These are phyloP conservation scores for Bubo scandiacus DNA, from an alignment of 2,113 vertebrate genomes.

Conservation along the genomic window DNA sequence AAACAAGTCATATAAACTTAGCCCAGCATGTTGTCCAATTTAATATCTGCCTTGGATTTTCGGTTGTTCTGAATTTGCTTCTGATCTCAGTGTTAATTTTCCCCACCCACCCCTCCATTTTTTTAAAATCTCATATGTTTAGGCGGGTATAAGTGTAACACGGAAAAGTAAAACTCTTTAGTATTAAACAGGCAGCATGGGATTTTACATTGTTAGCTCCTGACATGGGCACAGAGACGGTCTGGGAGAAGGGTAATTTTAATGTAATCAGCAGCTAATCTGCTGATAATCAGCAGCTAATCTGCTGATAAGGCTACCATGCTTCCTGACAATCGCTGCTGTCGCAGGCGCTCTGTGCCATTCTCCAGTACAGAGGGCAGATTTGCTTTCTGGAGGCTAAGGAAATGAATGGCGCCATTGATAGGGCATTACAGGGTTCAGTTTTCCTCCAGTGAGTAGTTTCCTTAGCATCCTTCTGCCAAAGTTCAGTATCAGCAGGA, in stretches of 20 bases:
- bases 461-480: background rate
- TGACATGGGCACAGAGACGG: background rate
- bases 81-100: background rate
- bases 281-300: background rate
- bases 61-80: background rate
- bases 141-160: background rate
- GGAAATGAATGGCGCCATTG: accelerated
- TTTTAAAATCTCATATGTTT: background rate
- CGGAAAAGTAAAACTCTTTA: background rate
- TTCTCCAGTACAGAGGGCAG: background rate
- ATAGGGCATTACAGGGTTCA: background rate
- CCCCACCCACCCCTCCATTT: background rate
- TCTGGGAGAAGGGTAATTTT: background rate
- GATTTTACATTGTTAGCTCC: background rate
- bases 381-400: background rate
- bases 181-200: background rate
- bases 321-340: background rate
- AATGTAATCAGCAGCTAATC: background rate
- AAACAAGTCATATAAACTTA: background rate
- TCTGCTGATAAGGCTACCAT: background rate
- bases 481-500: background rate
- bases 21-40: background rate
- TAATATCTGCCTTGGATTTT: background rate
- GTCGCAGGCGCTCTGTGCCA: background rate
- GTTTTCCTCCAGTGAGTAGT: background rate